These are phyloP conservation scores for Tachyglossus aculeatus DNA, from an alignment of 2,797 vertebrate species.

Conservation along the genomic window DNA sequence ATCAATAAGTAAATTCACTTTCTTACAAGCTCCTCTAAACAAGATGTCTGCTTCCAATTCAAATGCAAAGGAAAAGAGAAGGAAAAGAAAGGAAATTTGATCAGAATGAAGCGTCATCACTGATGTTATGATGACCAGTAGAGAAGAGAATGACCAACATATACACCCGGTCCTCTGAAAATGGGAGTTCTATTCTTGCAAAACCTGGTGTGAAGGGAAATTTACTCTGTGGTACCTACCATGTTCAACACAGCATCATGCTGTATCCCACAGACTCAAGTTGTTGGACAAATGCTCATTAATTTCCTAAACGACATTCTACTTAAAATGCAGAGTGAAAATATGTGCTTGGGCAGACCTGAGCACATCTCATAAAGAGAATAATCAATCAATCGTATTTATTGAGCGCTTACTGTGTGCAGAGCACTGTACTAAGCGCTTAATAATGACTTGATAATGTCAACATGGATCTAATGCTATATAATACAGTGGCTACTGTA, in stretches of 20 bases:
- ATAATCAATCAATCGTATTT: no score
- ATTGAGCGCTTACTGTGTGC: neutral
- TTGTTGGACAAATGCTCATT: no score
- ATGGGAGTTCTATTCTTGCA: neutral
- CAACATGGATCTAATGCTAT: conserved; percentile 38
- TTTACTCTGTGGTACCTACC: no score
- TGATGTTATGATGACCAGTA: conserved; percentile 26
- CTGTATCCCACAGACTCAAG: no score
- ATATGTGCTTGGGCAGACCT: neutral
- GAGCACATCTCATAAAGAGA: no score
- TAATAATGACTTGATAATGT: conserved; percentile 7
- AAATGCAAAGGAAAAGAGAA: conserved; percentile 47
- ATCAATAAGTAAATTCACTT: conserved; percentile 77
- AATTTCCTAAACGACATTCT: neutral
- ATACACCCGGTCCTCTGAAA: neutral
- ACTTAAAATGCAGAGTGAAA: neutral
- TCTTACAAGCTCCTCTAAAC: conserved; percentile 62
- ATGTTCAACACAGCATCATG: no score
- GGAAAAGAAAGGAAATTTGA: neutral
- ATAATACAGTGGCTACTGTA: accelerated
- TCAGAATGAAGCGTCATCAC: conserved; percentile 30
- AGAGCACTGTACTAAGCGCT: neutral
- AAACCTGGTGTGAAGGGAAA: no score
- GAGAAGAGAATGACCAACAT: neutral
- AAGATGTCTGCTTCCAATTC: conserved; percentile 60